Conservation (phyloP, 1,140 invertebrate genomes). For the Delia radicum region DNA sequence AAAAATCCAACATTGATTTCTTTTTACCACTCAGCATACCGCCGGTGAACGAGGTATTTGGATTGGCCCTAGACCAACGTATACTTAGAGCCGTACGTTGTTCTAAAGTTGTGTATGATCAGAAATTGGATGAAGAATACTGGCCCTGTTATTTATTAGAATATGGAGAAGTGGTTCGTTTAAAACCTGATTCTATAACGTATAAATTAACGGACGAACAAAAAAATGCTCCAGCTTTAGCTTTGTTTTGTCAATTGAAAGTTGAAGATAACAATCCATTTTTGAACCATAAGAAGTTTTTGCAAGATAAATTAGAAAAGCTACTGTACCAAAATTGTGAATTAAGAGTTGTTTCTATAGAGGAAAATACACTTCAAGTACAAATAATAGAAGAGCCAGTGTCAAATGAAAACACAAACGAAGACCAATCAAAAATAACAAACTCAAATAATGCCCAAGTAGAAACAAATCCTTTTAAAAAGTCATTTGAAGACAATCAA, state of each 20-base stretch:
- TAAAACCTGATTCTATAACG: not conserved
- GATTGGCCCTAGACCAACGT: constrained; percentile 13
- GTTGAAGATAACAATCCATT: not conserved
- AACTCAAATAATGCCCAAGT: not conserved
- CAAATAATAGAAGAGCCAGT: not conserved
- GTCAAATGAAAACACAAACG: not conserved
- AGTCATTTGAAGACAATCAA: not conserved
- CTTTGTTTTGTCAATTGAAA: not conserved
- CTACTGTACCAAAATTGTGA: not conserved
- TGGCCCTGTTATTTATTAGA: constrained; percentile 9
- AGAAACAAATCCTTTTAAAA: not conserved
- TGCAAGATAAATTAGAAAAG: not conserved
- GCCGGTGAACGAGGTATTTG: constrained; percentile 20
- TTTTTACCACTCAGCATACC: not conserved
- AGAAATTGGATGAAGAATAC: not conserved
- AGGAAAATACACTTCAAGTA: not conserved
- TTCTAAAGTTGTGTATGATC: not conserved
- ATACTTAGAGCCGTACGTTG: constrained; percentile 17
- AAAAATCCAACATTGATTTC: too few species aligned
- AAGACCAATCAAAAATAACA: not conserved
- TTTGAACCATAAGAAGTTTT: not conserved
- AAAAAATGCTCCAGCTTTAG: not conserved
- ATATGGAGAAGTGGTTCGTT: constrained; percentile 3
- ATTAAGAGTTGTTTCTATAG: not conserved
- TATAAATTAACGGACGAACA: not conserved